Evolutionary conservation across 2,797 vertebrate genomes (phyloP).

Genomic region (Coregonus sp.): DNA sequence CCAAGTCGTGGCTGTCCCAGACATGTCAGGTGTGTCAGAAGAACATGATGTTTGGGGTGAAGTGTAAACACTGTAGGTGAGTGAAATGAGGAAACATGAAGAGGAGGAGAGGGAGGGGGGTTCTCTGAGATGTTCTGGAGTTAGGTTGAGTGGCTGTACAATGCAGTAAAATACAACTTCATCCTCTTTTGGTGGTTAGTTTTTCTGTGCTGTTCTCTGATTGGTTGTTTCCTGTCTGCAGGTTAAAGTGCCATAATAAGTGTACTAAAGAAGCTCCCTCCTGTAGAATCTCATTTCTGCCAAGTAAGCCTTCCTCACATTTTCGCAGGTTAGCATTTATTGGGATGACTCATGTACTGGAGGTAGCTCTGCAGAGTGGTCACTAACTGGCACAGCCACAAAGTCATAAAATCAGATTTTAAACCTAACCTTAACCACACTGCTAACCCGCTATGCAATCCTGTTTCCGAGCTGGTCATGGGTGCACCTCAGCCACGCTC

Average conservation of each 20-base stretch:
- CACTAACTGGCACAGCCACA: too few relatives aligned
- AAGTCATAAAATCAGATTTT: too few relatives aligned
- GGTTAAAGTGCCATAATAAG: slow-evolving; percentile 98
- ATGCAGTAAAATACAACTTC: not conserved
- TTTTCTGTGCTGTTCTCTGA: slow-evolving; percentile 13
- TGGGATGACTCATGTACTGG: too few relatives aligned
- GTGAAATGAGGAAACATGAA: slow-evolving; percentile 2
- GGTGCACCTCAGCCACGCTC: too few relatives aligned
- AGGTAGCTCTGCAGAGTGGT: too few relatives aligned
- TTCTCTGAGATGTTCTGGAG: not conserved
- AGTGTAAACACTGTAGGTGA: slow-evolving; percentile 90
- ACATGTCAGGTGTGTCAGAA: slow-evolving; percentile 97
- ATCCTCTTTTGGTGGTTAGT: not conserved
- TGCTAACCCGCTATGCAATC: too few relatives aligned
- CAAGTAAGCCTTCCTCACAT: slow-evolving; percentile 77
- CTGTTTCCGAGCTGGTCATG: too few relatives aligned
- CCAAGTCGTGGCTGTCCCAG: slow-evolving; percentile 98
- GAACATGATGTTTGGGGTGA: slow-evolving; percentile 94
- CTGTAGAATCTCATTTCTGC: slow-evolving; percentile 94
- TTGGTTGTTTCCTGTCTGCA: slow-evolving; percentile 58
- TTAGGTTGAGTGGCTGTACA: not conserved
- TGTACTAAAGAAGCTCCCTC: slow-evolving; percentile 96
- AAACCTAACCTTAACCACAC: too few relatives aligned
- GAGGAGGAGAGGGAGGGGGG: not conserved
- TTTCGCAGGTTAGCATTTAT: not conserved